Percentiles rank a stretch among this genome's conserved stretches.
These are phyloP conservation scores for Spisula subtruncata DNA, from an alignment of 2,888 invertebrate genomes.

Conservation along the genomic window DNA sequence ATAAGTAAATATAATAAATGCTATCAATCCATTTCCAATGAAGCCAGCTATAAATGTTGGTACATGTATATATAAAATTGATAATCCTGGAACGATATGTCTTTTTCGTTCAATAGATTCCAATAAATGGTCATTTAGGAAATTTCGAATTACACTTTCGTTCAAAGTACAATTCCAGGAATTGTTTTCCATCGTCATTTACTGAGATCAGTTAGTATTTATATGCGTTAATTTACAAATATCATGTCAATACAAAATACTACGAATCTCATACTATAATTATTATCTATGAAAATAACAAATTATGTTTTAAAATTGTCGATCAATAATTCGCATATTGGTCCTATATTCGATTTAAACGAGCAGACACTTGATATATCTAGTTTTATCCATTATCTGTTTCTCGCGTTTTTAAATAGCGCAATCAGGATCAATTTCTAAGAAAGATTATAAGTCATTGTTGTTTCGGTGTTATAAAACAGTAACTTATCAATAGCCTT, in stretches of 20 bases:
- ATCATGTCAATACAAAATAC: too few relatives aligned
- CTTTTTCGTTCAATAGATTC: background rate
- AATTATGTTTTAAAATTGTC: too few relatives aligned
- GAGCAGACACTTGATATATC: background rate
- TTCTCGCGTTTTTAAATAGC: background rate
- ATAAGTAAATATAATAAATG: slow-evolving; percentile 68
- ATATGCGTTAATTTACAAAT: too few relatives aligned
- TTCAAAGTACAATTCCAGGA: slow-evolving; percentile 46
- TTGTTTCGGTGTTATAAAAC: background rate
- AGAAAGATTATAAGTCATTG: background rate
- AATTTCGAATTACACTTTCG: slow-evolving; percentile 30
- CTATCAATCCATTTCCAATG: slow-evolving; percentile 72
- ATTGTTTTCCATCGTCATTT: background rate
- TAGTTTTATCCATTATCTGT: background rate
- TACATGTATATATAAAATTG: slow-evolving; percentile 73
- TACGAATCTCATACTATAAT: too few relatives aligned
- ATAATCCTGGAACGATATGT: slow-evolving; percentile 48
- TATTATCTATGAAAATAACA: too few relatives aligned
- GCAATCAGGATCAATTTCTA: background rate
- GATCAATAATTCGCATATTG: too few relatives aligned
- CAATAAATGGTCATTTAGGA: slow-evolving; percentile 45
- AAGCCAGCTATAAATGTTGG: slow-evolving; percentile 74
- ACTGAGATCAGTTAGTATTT: too few relatives aligned
- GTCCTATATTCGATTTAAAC: background rate
- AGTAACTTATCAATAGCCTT: background rate